A percentile compares a stretch with the other conserved stretches of the same genome.
Evolutionary conservation across 1,140 invertebrate species (phyloP).

Genomic region (Drosophila micromelanica): DNA sequence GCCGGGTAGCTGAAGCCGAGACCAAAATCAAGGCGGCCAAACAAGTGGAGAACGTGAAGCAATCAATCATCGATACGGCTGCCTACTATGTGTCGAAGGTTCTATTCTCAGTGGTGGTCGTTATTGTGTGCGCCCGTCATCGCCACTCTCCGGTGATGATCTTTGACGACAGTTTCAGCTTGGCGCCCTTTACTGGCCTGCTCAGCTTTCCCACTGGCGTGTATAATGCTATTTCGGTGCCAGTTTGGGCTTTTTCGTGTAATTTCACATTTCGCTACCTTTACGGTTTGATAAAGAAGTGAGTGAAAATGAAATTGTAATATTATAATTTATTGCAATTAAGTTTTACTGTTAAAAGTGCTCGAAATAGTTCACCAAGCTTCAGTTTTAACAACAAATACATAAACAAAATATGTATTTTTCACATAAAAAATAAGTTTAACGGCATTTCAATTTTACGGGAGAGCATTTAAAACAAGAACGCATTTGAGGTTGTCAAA

Average conservation of each 20-base stretch:
- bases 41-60: constrained; percentile 47
- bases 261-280: constrained; percentile 70
- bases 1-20: constrained; percentile 55
- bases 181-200: constrained; percentile 63
- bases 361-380: constrained; percentile 52
- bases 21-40: constrained; percentile 45
- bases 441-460: neutral
- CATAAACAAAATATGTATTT: constrained; percentile 36
- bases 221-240: constrained; percentile 73
- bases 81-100: constrained; percentile 61
- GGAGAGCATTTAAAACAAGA: neutral
- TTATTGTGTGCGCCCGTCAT: constrained; percentile 64
- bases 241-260: constrained; percentile 74
- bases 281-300: constrained; percentile 56
- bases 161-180: constrained; percentile 62
- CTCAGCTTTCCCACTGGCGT: constrained; percentile 78
- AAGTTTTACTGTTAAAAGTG: constrained; percentile 22
- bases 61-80: constrained; percentile 59
- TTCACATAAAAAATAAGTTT: constrained; percentile 24
- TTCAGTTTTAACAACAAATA: constrained; percentile 36
- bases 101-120: constrained; percentile 54
- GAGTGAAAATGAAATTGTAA: constrained; percentile 22
- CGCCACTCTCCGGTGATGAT: constrained; percentile 66
- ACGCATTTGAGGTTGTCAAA: neutral
- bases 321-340: constrained; percentile 27